Conservation (phyloP, 2,888 invertebrate genomes). For the Thecocarcelia acutangulata region DNA sequence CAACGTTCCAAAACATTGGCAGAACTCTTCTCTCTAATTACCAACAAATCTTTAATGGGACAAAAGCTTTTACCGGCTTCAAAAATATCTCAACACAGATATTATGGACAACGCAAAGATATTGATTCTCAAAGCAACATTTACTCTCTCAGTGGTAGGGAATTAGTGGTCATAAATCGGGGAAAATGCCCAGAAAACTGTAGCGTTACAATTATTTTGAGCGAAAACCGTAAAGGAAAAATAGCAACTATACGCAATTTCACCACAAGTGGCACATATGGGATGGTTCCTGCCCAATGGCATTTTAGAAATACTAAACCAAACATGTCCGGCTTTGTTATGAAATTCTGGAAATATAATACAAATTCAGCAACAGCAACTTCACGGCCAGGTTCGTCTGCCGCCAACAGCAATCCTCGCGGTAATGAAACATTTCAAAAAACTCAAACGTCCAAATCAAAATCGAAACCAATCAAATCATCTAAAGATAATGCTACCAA, state of each 20-base stretch:
- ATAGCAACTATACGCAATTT: constrained; percentile 85
- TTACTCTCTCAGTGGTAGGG: constrained; percentile 84
- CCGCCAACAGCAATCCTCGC: constrained; percentile 55
- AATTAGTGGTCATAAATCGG: constrained; percentile 87
- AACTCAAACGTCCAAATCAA: constrained; percentile 71
- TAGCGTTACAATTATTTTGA: constrained; percentile 84
- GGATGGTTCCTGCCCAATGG: constrained; percentile 88
- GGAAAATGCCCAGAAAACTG: constrained; percentile 88
- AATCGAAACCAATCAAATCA: constrained; percentile 69
- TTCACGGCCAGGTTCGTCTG: constrained; percentile 70
- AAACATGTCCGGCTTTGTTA: constrained; percentile 87
- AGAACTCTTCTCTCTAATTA: constrained; percentile 81
- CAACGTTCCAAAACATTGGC: constrained; percentile 81
- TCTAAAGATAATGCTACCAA: constrained; percentile 72
- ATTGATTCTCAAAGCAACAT: constrained; percentile 84
- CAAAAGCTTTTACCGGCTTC: constrained; percentile 79
- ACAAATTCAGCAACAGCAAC: constrained; percentile 61
- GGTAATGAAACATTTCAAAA: constrained; percentile 67
- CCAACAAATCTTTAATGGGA: constrained; percentile 78
- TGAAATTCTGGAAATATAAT: constrained; percentile 92
- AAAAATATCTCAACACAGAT: constrained; percentile 82
- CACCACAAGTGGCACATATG: constrained; percentile 85
- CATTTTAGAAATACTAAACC: constrained; percentile 82
- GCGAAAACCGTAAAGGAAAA: constrained; percentile 83
- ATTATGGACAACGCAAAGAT: constrained; percentile 83